These are phyloP conservation scores for Rhyzopertha dominica DNA, from an alignment of 1,140 invertebrate species.

Conservation along the genomic window DNA sequence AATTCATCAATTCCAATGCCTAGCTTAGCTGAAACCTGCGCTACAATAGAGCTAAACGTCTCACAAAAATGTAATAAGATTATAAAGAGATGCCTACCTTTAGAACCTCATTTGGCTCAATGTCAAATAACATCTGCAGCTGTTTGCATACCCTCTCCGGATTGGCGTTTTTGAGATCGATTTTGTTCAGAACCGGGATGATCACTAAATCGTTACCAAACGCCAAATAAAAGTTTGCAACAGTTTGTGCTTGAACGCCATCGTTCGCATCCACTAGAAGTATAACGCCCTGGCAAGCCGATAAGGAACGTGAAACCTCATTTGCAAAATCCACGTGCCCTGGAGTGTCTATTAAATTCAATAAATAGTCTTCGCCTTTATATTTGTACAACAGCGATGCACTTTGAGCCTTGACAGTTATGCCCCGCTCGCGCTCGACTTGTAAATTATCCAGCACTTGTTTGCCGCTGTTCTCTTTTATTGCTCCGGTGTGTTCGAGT, in stretches of 20 bases:
- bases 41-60: too few species aligned
- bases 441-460: conserved; percentile 85
- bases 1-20: conserved; percentile 75
- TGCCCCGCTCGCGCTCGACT: conserved; percentile 93
- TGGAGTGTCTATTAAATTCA: conserved; percentile 97
- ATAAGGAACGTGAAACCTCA: conserved; percentile 82
- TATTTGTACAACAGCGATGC: conserved; percentile 79
- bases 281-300: conserved; percentile 92
- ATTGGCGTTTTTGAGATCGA: conserved; percentile 88
- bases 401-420: conserved; percentile 97
- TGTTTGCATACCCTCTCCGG: conserved; percentile 76
- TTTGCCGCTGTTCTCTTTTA: conserved; percentile 61
- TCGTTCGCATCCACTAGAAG: conserved; percentile 95
- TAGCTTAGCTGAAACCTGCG: conserved; percentile 81
- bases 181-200: conserved; percentile 95
- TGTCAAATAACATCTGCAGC: conserved; percentile 78
- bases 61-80: too few species aligned
- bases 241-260: conserved; percentile 95
- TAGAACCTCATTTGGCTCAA: conserved; percentile 63
- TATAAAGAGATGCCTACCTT: conserved; percentile 50
- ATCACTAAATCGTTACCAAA: conserved; percentile 76
- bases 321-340: conserved; percentile 98
- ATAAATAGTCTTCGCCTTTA: conserved; percentile 66
- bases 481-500: conserved; percentile 83
- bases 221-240: conserved; percentile 94